Evolutionary conservation across 2,888 invertebrate genomes (phyloP), one percentile per base, ranked within the genome.

Genomic region (Baccha elongata): DNA sequence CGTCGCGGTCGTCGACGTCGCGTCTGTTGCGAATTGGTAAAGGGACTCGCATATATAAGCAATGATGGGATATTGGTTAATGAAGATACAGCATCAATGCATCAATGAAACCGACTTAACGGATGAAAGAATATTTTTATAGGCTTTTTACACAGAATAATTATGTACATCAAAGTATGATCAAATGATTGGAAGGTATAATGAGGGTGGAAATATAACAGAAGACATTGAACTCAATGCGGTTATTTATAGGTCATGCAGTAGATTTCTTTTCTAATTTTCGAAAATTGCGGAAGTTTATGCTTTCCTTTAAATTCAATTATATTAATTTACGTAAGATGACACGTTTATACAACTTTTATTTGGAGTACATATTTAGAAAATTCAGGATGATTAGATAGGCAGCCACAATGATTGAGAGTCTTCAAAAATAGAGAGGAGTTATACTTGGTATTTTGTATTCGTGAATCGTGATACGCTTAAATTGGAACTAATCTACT

Each of bases 181-280:
- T 60, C 26, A 3, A 29, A 60, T 29, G 64, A 35, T 32, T 64
- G 42, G 40, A 29, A 40, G 52, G 64, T 64, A 40, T 64, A 71
- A 71, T 76, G 55, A 64, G 76, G 55, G 53, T 55, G 64, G 53
- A 71, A 19, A 58, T 55, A 53, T 37, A 40, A 48, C n/a, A 26
- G 29, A 52, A 76, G 68, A 55, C 60, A 76, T 69, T 76, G 69
- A 76, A 76, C 64, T 76, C 37, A 23, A 48, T 32, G 52, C n/a
- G 52, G 42, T 72, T 19, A n/a, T n/a, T 46, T 55, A 13, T 55
- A 55, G 55, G 55, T 55, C 55, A 40, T 23, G 10, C 15, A n/a
- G 0, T 26, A 53, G 1, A n/a, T n/a, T 53, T 53, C 19, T 11
- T 2, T 32, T 19, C 11, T 1, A 23, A 1, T 48, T 48, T 6